These are phyloP conservation scores for Hylia prasina DNA, from an alignment of 2,113 vertebrate species.

Conservation along the genomic window DNA sequence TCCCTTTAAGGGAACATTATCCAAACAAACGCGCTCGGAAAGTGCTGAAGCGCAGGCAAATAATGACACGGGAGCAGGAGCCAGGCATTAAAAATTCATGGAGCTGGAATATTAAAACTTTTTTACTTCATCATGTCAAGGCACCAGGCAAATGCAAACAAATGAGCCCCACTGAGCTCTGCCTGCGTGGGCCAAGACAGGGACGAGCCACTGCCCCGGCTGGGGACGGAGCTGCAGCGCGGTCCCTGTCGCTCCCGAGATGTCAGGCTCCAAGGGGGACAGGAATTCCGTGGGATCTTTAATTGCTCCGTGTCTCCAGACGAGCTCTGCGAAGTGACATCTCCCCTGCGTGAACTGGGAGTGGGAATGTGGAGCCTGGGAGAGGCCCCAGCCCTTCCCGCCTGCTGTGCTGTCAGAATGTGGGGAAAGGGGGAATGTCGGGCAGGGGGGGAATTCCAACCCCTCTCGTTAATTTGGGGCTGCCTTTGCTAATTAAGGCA, in stretches of 20 bases:
- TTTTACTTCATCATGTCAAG: conserved; percentile 63
- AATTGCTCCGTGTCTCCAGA: conserved; percentile 12
- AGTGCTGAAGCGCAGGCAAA: conserved; percentile 66
- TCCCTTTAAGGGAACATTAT: conserved; percentile 51
- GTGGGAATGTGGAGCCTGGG: background rate
- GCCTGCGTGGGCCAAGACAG: conserved; percentile 39
- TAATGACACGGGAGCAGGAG: conserved; percentile 64
- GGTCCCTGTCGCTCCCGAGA: background rate
- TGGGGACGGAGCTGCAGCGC: background rate
- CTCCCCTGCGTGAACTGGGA: background rate
- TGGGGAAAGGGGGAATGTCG: background rate
- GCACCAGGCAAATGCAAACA: conserved; percentile 60
- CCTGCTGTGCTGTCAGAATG: conserved; percentile 35
- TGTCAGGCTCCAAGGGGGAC: background rate
- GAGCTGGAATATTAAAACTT: conserved; percentile 66
- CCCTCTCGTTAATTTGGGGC: background rate
- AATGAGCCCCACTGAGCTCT: conserved; percentile 40
- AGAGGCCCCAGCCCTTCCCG: background rate
- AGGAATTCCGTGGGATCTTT: background rate
- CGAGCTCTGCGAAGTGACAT: background rate
- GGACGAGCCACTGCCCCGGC: background rate
- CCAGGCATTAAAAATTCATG: conserved; percentile 72
- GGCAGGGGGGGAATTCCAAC: accelerated
- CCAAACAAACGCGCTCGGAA: conserved; percentile 48
- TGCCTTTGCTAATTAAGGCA: conserved; percentile 5